Percentiles rank a stretch among this genome's conserved stretches.
These are phyloP conservation scores for Alligator sinensis DNA, from an alignment of 2,113 vertebrate genomes.

Conservation along the genomic window DNA sequence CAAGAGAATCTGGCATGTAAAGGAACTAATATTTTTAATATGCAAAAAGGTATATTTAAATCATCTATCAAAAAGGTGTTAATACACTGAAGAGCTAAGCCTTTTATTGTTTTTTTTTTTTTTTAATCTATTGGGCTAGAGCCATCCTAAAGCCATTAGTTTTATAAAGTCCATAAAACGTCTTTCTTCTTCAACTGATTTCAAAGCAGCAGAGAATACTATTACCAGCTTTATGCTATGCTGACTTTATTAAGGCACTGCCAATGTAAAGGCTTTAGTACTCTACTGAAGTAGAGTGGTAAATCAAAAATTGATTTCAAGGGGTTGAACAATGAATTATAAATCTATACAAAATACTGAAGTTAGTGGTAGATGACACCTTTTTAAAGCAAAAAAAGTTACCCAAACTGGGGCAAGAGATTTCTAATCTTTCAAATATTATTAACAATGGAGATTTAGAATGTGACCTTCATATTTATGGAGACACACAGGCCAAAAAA, in stretches of 20 bases:
- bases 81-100: too few relatives aligned
- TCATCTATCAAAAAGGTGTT: too few relatives aligned
- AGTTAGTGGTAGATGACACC: too few relatives aligned
- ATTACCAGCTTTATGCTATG: background rate
- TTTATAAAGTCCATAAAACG: background rate
- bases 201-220: accelerated
- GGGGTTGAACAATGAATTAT: too few relatives aligned
- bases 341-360: too few relatives aligned
- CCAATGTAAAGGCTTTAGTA: too few relatives aligned
- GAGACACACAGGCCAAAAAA: background rate
- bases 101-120: too few relatives aligned
- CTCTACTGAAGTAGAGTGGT: too few relatives aligned
- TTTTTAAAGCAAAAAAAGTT: background rate
- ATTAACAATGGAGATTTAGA: background rate
- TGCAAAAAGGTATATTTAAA: too few relatives aligned
- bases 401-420: background rate
- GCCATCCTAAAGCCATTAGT: background rate
- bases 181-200: background rate
- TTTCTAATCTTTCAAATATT: background rate
- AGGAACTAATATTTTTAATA: too few relatives aligned
- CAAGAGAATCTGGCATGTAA: too few relatives aligned
- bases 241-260: background rate
- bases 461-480: background rate
- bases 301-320: too few relatives aligned
- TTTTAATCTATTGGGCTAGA: background rate